Evolutionary conservation across 2,888 invertebrate genomes (phyloP).

Genomic region (Acrobasis suavella): DNA sequence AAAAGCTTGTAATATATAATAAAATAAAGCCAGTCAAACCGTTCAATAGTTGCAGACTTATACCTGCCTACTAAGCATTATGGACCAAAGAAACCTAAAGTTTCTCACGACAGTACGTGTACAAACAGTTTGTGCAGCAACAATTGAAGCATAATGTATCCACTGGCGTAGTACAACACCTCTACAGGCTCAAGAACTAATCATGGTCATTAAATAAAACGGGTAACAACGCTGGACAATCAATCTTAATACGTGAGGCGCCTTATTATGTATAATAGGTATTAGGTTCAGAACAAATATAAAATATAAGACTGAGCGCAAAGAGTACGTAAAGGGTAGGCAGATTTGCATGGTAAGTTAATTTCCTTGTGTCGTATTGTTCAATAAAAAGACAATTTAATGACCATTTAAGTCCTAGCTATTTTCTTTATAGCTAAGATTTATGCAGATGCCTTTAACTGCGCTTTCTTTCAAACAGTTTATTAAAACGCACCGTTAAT

Average conservation of each 20-base stretch:
- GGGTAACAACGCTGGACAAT: constrained; percentile 40
- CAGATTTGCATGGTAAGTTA: too few relatives aligned
- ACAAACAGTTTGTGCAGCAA: constrained; percentile 3
- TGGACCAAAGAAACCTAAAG: not conserved
- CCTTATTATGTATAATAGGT: constrained; percentile 14
- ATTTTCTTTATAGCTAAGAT: too few relatives aligned
- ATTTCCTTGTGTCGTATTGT: too few relatives aligned
- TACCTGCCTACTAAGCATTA: not conserved
- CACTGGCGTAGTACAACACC: constrained; percentile 7
- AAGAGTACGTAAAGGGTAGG: not conserved
- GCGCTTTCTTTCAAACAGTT: constrained; percentile 61
- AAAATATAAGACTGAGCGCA: constrained; percentile 6
- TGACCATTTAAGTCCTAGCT: too few relatives aligned
- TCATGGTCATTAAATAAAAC: constrained; percentile 37
- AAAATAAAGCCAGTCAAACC: too few relatives aligned
- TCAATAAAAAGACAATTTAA: too few relatives aligned
- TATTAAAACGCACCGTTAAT: constrained; percentile 41
- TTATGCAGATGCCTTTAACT: constrained; percentile 53
- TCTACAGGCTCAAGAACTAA: constrained; percentile 6
- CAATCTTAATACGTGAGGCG: constrained; percentile 48
- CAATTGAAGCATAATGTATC: constrained; percentile 16
- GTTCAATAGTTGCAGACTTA: too few relatives aligned
- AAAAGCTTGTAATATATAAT: too few relatives aligned
- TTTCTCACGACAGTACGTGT: constrained; percentile 2
- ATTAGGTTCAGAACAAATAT: constrained; percentile 1